Base-by-base conservation (phyloP, 2,113 vertebrate genomes). In the Albula glossodonta region DNA sequence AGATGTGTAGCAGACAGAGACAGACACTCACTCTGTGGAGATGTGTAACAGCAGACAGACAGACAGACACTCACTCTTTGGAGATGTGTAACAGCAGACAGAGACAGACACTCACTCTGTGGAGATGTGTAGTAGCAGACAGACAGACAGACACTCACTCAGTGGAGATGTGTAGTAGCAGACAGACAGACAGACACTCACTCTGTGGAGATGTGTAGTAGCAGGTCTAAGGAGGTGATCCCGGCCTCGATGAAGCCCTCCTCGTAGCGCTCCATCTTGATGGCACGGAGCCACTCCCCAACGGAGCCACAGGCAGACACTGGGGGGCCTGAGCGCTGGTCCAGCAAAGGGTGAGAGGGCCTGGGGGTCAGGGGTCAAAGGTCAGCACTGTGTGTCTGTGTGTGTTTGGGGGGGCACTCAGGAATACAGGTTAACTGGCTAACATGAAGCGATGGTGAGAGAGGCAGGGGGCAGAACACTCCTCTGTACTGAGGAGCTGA, bases 231-330 rank as follows among this genome's bases (percentile, higher is more conserved):
- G 86, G 91, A 91, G 84, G 85, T 93, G 92, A 95, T 90, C 0
- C 95, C 94, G 0, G 90, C 91, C 91, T 93, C 93, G 17, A 94
- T 74, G 89, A 95, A 95, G 87, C 87, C 91, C 49, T 90, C 91
- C 91, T 95, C 93, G 22, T 95, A 95, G 0, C 95, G 90, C 85
- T 94, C 93, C 95, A 95, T 95, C 91, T 94, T 95, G 17, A 95
- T 92, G 53, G 92, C 91, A 2, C 90, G 85, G 0, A 95, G 93
- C 95, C 95, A 95, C 86, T 95, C 93, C 0, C 88, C 90, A 7
- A 95, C 92, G 0, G 94, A 95, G 0, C 87, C 89, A 19, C 93
- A 93, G 57, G 92, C 87, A 0, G 93, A 93, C 0, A 93, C 92
- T 0, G 91, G 85, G 0, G 94, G 93, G 0, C 90, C 91, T 22